Base-by-base conservation (phyloP, 2,113 vertebrate genomes). In the Catharus minimus region DNA sequence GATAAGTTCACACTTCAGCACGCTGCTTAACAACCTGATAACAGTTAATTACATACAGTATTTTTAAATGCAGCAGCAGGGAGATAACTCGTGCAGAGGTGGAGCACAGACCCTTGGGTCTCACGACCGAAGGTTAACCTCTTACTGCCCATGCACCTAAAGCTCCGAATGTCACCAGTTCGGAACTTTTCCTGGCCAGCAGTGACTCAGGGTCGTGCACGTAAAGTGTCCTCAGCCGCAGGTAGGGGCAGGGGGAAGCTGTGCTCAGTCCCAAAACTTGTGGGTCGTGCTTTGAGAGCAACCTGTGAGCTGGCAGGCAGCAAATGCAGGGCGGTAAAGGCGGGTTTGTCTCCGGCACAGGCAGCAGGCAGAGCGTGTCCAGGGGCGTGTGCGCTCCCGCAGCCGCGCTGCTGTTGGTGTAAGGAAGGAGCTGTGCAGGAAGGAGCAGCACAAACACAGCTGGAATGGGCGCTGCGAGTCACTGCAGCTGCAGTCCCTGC, bases 1-100 rank as follows among this genome's bases (percentile, higher is more conserved):
- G 83, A 64, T 94, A 96, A 96, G 93, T 97, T 98, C 96, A 93
- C 96, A 97, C 96, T 97, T 97, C 96, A 96, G 96, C 95, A 97
- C 94, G 66, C 91, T 90, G 91, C 95, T 95, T 96, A 97, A 95
- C 96, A 95, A 91, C 91, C 92, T 94, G 97, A 96, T 96, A 96
- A 90, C 86, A 90, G 88, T 94, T 96, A 95, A 97, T 96, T 96
- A 75, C 88, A 69, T 74, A 91, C 84, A 91, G 89, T 92, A 85
- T 95, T 96, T 95, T 96, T 94, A 95, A 96, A 95, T 56, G 76
- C 74, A n/a, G 44, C 71, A 86, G 69, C 36, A 43, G 75, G 81
- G 78, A 96, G 92, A 92, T 91, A 95, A 94, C 82, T 86, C 49
- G 17, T 86, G 58, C 32, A 36, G 64, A 92, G 92, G 56, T 72